Percentiles rank a stretch among this genome's conserved stretches.
These are phyloP conservation scores for Rhinoptilus africanus DNA, from an alignment of 2,113 vertebrate genomes.

Conservation along the genomic window DNA sequence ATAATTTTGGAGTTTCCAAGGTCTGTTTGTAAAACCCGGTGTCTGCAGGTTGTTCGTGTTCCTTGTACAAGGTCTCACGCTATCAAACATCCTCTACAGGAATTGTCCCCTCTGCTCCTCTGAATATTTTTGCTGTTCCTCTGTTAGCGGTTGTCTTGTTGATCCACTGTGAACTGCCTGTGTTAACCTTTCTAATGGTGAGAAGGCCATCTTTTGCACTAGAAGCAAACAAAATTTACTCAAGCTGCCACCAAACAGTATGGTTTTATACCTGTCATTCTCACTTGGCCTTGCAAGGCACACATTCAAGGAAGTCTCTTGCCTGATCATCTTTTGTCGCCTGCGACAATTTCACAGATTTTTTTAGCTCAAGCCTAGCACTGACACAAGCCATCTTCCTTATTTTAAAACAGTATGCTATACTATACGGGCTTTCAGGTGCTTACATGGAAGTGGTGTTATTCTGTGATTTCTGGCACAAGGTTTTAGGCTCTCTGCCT, in stretches of 20 bases:
- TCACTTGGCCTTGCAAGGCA: background rate
- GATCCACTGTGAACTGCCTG: background rate
- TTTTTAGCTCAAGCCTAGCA: background rate
- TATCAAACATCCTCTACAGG: background rate
- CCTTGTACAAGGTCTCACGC: background rate
- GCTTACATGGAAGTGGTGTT: background rate
- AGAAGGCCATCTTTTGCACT: background rate
- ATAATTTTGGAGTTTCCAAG: background rate
- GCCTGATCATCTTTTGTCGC: background rate
- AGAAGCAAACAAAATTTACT: background rate
- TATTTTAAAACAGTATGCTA: background rate
- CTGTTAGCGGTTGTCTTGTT: background rate
- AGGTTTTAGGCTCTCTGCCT: background rate
- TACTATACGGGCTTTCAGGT: background rate
- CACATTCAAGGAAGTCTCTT: background rate
- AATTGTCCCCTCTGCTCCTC: background rate
- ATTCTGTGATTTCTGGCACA: background rate
- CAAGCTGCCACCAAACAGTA: background rate
- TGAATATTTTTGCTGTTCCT: background rate
- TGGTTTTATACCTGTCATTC: background rate
- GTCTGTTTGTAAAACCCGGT: background rate
- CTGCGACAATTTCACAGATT: constrained; percentile 5
- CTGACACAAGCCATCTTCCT: background rate
- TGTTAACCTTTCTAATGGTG: background rate
- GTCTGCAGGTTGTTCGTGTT: background rate